Base-by-base conservation (phyloP, 2,113 vertebrate genomes). In the Tichodroma muraria region DNA sequence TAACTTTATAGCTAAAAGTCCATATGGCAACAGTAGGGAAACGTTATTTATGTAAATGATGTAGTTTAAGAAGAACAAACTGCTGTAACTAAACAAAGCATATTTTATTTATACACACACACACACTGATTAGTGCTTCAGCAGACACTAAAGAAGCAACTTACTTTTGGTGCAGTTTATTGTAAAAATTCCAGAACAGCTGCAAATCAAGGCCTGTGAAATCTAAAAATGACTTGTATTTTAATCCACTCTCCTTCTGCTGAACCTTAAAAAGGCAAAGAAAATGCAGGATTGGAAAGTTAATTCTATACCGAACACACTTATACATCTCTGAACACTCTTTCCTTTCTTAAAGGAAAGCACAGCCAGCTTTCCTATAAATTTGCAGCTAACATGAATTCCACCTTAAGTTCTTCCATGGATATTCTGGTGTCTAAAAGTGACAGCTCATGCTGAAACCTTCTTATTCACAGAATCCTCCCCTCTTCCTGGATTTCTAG, bases 101-200 rank as follows among this genome's bases (percentile, higher is more conserved):
- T 17, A 57, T 19, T 75, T 80, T 66, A 89, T 87, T 86, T 91
- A 80, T 60, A 59, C 22, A 80, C 45, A 77, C 31, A 69, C 35
- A 69, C 33, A 66, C 18, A 61, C 19, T 45, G 73, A 73, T 71
- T 16, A 77, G 64, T 40, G 81, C 64, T 75, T 70, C 61, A 57
- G 15, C 65, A 72, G 73, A 65, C 56, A 79, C 38, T 11, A 18
- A 80, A 92, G 98, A 97, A 98, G 33, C n/a, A 20, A 97, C 98
- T 92, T 98, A 99, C 99, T 98, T 98, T 95, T 98, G 97, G 95
- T 98, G 98, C 95, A 99, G 98, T 98, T 99, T 99, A 93, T 92
- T 98, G 96, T 99, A 99, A 97, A 99, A 99, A 94, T 97, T 97
- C 99, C 99, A 99, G 96, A 99, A 99, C 69, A 99, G 98, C 83